Percentiles rank a stretch among this genome's conserved stretches.
Evolutionary conservation across 35 echinoderm and acorn worm species (phyloP).

Genomic region (Lytechinus variegatus): DNA sequence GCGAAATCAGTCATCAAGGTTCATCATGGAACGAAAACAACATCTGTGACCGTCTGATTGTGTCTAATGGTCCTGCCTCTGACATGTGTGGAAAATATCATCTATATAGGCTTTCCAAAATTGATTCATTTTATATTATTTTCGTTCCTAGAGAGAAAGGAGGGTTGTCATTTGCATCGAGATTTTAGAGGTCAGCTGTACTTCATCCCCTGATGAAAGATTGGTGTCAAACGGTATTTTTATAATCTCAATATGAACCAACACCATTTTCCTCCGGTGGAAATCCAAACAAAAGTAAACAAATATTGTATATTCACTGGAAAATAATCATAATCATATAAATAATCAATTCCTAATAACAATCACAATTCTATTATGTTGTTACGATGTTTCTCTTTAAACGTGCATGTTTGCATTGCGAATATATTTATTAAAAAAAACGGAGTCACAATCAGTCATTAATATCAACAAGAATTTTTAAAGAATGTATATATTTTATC

Average conservation of each 20-base stretch:
- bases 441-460: too few species aligned
- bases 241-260: neutral
- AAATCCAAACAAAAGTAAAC: neutral
- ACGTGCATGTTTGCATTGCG: too few species aligned
- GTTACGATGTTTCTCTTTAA: too few species aligned
- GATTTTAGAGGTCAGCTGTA: neutral
- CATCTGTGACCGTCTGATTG: conserved; percentile 9
- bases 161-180: neutral
- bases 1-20: conserved; percentile 10
- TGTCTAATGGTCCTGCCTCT: neutral
- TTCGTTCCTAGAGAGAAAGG: neutral
- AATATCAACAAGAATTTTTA: too few species aligned
- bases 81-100: conserved; percentile 19
- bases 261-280: neutral
- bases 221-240: neutral
- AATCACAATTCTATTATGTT: too few species aligned
- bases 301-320: neutral
- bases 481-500: too few species aligned
- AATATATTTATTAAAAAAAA: too few species aligned
- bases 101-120: neutral
- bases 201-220: neutral
- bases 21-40: conserved; percentile 11
- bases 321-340: too few species aligned
- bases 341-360: too few species aligned
- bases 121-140: conserved; percentile 1